phyloP scores from a whole-genome alignment of 2,113 vertebrate genomes.

The Corydoras sp. region DNA sequence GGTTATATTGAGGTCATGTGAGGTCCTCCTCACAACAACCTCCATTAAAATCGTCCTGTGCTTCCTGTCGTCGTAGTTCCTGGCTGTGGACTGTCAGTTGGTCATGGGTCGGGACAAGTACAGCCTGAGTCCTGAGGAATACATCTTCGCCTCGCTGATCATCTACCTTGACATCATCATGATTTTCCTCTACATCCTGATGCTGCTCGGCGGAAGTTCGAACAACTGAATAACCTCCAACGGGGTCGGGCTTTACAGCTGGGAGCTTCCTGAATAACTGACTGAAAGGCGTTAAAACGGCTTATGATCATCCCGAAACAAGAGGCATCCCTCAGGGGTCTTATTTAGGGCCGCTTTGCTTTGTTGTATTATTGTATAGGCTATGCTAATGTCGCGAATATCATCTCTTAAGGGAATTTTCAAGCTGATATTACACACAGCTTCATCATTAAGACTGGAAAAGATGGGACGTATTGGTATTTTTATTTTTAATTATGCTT shows the following conservation, averaged over 20 bases:
- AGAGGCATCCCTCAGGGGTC: not conserved
- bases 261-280: not conserved
- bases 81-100: conserved; percentile 62
- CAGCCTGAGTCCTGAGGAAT: conserved; percentile 61
- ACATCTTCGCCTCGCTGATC: conserved; percentile 57
- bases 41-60: not conserved
- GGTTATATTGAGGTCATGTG: not conserved
- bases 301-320: not conserved
- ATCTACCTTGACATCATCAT: conserved; percentile 66
- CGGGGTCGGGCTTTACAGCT: not conserved
- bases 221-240: conserved; percentile 27
- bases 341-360: not conserved
- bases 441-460: too few species aligned
- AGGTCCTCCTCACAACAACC: too few species aligned
- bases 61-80: conserved; percentile 50
- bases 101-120: conserved; percentile 53
- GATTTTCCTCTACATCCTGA: conserved; percentile 66
- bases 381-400: too few species aligned
- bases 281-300: not conserved
- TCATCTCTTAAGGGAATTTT: too few species aligned
- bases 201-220: conserved; percentile 48
- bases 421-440: too few species aligned
- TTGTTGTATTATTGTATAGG: not conserved
- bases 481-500: too few species aligned
- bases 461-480: too few species aligned